A percentile compares a stretch with the other conserved stretches of the same genome.
These are phyloP conservation scores for Cynocephalus volans DNA, from an alignment of 2,113 vertebrate genomes.

Conservation along the genomic window DNA sequence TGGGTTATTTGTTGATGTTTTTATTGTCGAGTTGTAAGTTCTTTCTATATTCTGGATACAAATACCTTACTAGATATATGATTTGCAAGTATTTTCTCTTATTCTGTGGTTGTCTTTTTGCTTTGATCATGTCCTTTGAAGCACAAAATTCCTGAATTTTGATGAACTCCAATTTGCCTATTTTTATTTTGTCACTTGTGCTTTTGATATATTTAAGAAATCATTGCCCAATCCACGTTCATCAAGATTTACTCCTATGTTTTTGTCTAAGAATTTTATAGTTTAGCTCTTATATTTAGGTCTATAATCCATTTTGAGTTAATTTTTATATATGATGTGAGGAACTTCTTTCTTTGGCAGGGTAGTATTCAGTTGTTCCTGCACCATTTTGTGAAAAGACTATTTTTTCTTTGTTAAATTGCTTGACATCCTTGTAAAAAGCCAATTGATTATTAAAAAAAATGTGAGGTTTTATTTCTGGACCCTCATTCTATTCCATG, in stretches of 20 bases:
- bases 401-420: conserved; percentile 45
- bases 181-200: conserved; percentile 31
- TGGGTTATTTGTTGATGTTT: neutral
- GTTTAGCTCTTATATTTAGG: conserved; percentile 36
- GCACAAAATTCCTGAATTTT: neutral
- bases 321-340: conserved; percentile 50
- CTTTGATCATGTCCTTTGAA: neutral
- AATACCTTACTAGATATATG: neutral
- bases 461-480: conserved; percentile 50
- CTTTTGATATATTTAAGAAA: conserved; percentile 49
- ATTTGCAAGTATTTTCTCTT: conserved; percentile 1
- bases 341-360: conserved; percentile 27
- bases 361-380: neutral
- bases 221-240: neutral
- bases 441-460: conserved; percentile 37
- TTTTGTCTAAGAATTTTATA: conserved; percentile 57
- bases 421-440: conserved; percentile 55
- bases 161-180: neutral
- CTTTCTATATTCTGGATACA: conserved; percentile 14
- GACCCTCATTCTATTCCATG: conserved; percentile 28
- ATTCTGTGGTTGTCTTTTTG: conserved; percentile 23
- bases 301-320: conserved; percentile 27
- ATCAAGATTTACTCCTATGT: neutral
- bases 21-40: conserved; percentile 9
- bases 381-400: conserved; percentile 23